Evolutionary conservation across 2,888 invertebrate genomes (phyloP).

Genomic region (Agelastica alni): DNA sequence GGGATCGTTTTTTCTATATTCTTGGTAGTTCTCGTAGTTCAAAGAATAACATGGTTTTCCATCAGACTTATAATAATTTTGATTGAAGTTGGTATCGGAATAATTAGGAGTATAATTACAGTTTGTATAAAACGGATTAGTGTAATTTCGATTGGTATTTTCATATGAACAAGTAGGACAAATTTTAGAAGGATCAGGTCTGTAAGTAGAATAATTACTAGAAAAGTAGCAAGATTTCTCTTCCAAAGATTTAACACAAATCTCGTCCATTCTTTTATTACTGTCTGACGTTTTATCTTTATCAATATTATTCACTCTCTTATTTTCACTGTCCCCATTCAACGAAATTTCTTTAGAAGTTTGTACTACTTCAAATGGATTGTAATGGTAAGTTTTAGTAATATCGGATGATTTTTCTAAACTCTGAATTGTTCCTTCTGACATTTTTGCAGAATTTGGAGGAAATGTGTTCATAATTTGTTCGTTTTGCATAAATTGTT

Average conservation of each 20-base stretch:
- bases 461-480: neutral
- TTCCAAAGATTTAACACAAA: slow-evolving; percentile 13
- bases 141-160: slow-evolving; percentile 43
- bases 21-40: slow-evolving; percentile 48
- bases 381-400: neutral
- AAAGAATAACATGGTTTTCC: slow-evolving; percentile 41
- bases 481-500: neutral
- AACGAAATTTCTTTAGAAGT: slow-evolving; percentile 3
- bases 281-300: neutral
- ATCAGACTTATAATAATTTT: slow-evolving; percentile 42
- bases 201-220: slow-evolving; percentile 18
- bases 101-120: slow-evolving; percentile 49
- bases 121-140: slow-evolving; percentile 49
- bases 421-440: neutral
- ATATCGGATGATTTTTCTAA: neutral
- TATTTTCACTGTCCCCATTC: neutral
- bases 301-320: neutral
- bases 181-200: slow-evolving; percentile 16
- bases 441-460: neutral
- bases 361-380: slow-evolving; percentile 6
- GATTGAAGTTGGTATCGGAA: slow-evolving; percentile 43
- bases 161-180: slow-evolving; percentile 26
- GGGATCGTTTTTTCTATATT: slow-evolving; percentile 39
- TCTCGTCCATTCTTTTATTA: neutral
- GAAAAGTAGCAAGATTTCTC: slow-evolving; percentile 29